These are phyloP conservation scores for Periophthalmus magnuspinnatus DNA, from an alignment of 2,797 vertebrate genomes.

Conservation along the genomic window DNA sequence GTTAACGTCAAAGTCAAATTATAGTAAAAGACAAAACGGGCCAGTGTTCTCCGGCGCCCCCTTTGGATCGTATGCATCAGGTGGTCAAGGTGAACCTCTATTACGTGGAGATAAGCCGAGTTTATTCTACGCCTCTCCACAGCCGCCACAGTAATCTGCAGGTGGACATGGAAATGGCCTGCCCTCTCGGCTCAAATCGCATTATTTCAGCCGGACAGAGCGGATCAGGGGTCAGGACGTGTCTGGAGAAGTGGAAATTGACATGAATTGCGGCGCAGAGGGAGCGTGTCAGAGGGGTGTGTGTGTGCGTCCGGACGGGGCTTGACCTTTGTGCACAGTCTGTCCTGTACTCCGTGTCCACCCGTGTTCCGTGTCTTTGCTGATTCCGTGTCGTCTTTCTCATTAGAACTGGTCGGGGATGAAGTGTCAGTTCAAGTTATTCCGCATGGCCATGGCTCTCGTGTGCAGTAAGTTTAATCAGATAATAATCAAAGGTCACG, in stretches of 20 bases:
- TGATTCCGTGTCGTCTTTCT: slow-evolving; percentile 18
- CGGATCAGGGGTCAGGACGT: slow-evolving; percentile 34
- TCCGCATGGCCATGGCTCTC: slow-evolving; percentile 95
- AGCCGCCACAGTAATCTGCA: slow-evolving; percentile 26
- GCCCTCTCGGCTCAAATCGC: slow-evolving; percentile 38
- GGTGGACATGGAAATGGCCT: slow-evolving; percentile 28
- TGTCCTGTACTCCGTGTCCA: slow-evolving; percentile 24
- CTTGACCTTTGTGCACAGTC: slow-evolving; percentile 26
- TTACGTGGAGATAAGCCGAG: slow-evolving; percentile 30
- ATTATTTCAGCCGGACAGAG: slow-evolving; percentile 45
- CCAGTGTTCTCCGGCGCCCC: slow-evolving; percentile 1
- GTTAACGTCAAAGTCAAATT: too few relatives aligned
- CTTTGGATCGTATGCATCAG: slow-evolving; percentile 19
- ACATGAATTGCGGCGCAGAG: slow-evolving; percentile 41
- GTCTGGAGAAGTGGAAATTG: slow-evolving; percentile 40
- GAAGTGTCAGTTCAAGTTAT: slow-evolving; percentile 98
- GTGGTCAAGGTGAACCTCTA: slow-evolving; percentile 35
- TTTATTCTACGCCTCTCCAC: slow-evolving; percentile 25
- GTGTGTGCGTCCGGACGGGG: too few relatives aligned
- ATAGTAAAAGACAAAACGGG: background rate
- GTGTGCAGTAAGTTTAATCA: slow-evolving; percentile 91
- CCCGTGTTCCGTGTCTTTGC: slow-evolving; percentile 23
- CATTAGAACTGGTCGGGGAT: slow-evolving; percentile 97
- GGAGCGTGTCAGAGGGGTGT: slow-evolving; percentile 20
- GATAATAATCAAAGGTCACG: background rate